A percentile compares a stretch with the other conserved stretches of the same genome.
Conservation (phyloP, 2,888 invertebrate genomes). For the Cantharis flavilabris region DNA sequence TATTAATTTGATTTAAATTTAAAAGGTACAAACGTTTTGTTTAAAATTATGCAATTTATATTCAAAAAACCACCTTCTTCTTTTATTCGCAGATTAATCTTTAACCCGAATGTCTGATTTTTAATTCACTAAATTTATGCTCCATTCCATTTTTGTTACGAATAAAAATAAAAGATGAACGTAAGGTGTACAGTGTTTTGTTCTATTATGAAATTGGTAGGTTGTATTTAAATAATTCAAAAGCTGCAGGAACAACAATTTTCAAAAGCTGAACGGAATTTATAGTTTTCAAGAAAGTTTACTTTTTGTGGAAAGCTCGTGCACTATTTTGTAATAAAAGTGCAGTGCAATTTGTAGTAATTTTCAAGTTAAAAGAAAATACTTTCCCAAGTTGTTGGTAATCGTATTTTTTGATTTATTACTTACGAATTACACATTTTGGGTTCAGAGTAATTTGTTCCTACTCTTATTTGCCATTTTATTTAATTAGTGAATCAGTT, state of each 20-base stretch:
- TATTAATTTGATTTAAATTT: not conserved
- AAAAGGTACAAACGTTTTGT: not conserved
- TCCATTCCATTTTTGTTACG: not conserved
- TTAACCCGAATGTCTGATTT: not conserved
- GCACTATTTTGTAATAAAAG: not conserved
- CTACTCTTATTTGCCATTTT: not conserved
- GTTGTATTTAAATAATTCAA: not conserved
- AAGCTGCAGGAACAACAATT: not conserved
- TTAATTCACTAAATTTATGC: constrained; percentile 1
- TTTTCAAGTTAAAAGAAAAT: not conserved
- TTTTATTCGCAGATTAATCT: not conserved
- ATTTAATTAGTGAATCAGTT: not conserved
- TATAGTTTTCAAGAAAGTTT: not conserved
- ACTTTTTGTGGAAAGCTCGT: not conserved
- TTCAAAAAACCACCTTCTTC: not conserved
- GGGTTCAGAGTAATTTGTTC: not conserved
- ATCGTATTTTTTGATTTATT: not conserved
- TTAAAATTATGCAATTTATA: not conserved
- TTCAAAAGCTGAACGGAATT: not conserved
- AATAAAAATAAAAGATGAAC: not conserved
- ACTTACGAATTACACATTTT: not conserved
- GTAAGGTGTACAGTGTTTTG: not conserved
- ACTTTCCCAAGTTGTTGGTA: not conserved
- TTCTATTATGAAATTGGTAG: constrained; percentile 3
- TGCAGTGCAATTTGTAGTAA: not conserved